These are phyloP conservation scores for Bombyx huttoni DNA, from an alignment of 2,888 invertebrate species.

Conservation along the genomic window DNA sequence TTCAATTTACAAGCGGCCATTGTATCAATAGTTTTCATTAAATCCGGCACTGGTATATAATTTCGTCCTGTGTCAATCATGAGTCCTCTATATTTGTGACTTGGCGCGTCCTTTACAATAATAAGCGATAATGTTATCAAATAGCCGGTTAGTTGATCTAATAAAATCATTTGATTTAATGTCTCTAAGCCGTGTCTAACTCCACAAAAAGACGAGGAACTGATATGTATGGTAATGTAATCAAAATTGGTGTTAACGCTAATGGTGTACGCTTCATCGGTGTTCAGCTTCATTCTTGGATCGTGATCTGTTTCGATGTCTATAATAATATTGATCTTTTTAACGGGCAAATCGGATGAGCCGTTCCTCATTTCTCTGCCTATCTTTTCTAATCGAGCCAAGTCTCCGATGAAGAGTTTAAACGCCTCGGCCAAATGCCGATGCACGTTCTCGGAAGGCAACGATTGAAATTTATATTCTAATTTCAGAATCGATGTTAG, in stretches of 20 bases:
- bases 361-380: slow-evolving; percentile 20
- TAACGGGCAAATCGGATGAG: slow-evolving; percentile 19
- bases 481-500: slow-evolving; percentile 68
- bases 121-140: slow-evolving; percentile 75
- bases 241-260: slow-evolving; percentile 51
- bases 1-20: slow-evolving; percentile 92
- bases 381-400: slow-evolving; percentile 53
- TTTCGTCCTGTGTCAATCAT: slow-evolving; percentile 93
- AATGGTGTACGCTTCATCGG: slow-evolving; percentile 80
- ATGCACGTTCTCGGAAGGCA: slow-evolving; percentile 37
- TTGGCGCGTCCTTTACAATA: slow-evolving; percentile 81
- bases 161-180: slow-evolving; percentile 80
- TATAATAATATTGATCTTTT: slow-evolving; percentile 52
- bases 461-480: slow-evolving; percentile 52
- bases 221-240: slow-evolving; percentile 63
- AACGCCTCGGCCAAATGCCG: slow-evolving; percentile 52
- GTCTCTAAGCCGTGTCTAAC: slow-evolving; percentile 83
- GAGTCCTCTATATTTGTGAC: slow-evolving; percentile 83
- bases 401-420: slow-evolving; percentile 56
- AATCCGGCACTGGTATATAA: slow-evolving; percentile 80
- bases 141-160: slow-evolving; percentile 75
- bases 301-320: slow-evolving; percentile 68
- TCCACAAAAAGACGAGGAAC: slow-evolving; percentile 78
- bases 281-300: slow-evolving; percentile 73
- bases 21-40: slow-evolving; percentile 82